Conservation (phyloP, 2,888 invertebrate species). For the Philereme transversata region DNA sequence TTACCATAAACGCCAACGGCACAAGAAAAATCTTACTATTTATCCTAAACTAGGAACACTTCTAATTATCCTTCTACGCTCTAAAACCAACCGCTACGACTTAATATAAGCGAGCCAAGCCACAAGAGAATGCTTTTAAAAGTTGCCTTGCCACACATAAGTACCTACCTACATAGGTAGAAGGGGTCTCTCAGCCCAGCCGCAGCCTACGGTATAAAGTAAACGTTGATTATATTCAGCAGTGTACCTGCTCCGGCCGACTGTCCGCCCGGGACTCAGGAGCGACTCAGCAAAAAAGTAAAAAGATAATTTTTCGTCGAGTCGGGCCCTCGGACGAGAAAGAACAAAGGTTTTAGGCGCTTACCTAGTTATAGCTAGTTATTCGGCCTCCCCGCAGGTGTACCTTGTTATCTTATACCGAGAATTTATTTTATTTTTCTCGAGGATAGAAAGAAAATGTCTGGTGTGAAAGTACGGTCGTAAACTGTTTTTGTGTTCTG, state of each 20-base stretch:
- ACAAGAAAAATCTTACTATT: conserved; percentile 13
- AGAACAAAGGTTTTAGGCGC: conserved; percentile 76
- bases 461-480: conserved; percentile 56
- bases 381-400: conserved; percentile 73
- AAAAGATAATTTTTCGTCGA: conserved; percentile 79
- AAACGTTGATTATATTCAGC: conserved; percentile 67
- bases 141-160: conserved; percentile 26
- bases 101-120: conserved; percentile 33
- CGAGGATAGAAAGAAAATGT: conserved; percentile 53
- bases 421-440: conserved; percentile 65
- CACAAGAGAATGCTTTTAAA: conserved; percentile 43
- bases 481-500: conserved; percentile 48
- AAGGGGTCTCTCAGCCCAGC: conserved; percentile 42
- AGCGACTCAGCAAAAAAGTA: conserved; percentile 73
- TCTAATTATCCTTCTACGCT: conserved; percentile 31
- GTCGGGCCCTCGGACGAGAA: conserved; percentile 65
- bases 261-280: conserved; percentile 60
- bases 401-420: conserved; percentile 74
- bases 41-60: conserved; percentile 9
- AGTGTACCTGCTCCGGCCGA: conserved; percentile 72
- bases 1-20: conserved; percentile 17
- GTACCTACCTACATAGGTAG: conserved; percentile 14
- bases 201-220: conserved; percentile 41
- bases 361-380: conserved; percentile 78
- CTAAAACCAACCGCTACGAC: conserved; percentile 30